Conservation (phyloP, 2,888 invertebrate species). For the Eristalinus aeneus region DNA sequence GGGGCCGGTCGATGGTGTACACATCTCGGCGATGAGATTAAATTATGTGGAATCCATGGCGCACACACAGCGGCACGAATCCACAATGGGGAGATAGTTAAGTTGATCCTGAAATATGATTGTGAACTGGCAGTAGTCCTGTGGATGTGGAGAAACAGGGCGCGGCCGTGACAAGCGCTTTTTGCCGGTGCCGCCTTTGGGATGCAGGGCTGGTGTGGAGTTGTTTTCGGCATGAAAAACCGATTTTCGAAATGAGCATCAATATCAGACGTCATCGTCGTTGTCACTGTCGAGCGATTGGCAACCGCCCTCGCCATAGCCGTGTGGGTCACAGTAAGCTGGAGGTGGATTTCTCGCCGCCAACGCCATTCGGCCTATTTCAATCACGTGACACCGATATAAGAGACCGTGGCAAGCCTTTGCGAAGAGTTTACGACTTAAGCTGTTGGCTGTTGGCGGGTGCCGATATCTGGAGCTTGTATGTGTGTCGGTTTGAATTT, state of each 20-base stretch:
- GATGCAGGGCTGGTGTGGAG: neutral
- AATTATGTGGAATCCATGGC: conserved; percentile 62
- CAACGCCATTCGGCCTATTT: neutral
- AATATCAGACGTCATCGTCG: conserved; percentile 26
- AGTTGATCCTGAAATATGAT: conserved; percentile 69
- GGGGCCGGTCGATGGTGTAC: neutral
- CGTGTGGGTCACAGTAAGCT: conserved; percentile 6
- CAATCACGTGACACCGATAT: conserved; percentile 23
- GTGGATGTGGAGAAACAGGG: conserved; percentile 17
- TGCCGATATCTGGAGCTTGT: conserved; percentile 2
- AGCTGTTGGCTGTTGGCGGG: conserved; percentile 14
- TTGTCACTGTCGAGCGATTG: too few relatives aligned
- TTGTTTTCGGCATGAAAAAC: conserved; percentile 25
- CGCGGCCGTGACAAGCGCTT: conserved; percentile 52
- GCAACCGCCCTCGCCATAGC: too few relatives aligned
- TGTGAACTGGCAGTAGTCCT: conserved; percentile 56
- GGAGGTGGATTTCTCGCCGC: conserved; percentile 6
- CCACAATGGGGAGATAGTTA: conserved; percentile 32
- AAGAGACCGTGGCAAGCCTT: conserved; percentile 31
- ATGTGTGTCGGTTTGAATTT: neutral
- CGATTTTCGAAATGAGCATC: conserved; percentile 34
- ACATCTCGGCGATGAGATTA: conserved; percentile 52
- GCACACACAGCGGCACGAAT: conserved; percentile 54
- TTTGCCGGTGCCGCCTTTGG: neutral
- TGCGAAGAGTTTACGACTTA: conserved; percentile 4